Conservation (phyloP, 2,888 invertebrate genomes). For the Thysanoteuthis rhombus region DNA sequence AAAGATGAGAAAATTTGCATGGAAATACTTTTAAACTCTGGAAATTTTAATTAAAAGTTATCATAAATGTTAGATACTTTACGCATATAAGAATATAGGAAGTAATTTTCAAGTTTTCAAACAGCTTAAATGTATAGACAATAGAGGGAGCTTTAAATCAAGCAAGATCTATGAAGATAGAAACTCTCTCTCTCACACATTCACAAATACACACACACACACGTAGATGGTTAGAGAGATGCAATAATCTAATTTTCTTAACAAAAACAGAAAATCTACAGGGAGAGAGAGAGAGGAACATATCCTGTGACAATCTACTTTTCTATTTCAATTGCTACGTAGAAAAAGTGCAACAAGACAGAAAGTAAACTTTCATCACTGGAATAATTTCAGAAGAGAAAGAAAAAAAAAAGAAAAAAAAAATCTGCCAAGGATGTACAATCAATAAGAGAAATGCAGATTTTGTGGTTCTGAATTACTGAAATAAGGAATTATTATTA, state of each 20-base stretch:
- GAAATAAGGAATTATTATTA: too few relatives aligned
- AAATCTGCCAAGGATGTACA: background rate
- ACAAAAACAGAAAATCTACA: background rate
- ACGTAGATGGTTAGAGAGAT: background rate
- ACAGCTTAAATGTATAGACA: background rate
- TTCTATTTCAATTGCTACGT: background rate
- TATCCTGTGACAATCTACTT: background rate
- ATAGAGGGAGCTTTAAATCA: background rate
- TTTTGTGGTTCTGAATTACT: too few relatives aligned
- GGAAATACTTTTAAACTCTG: background rate
- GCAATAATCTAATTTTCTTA: background rate
- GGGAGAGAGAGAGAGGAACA: background rate
- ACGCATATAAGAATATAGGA: background rate
- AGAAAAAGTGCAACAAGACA: background rate
- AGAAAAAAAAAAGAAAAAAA: background rate
- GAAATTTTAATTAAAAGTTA: background rate
- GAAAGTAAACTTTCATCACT: background rate
- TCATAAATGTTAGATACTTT: background rate
- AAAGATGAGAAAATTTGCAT: background rate
- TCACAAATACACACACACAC: background rate
- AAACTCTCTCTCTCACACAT: too few relatives aligned
- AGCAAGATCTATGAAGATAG: background rate
- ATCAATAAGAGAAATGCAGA: too few relatives aligned
- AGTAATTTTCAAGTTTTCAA: background rate
- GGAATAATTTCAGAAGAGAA: background rate